phyloP scores from a whole-genome alignment of 1,140 invertebrate species.

The Drosophila sechellia region DNA sequence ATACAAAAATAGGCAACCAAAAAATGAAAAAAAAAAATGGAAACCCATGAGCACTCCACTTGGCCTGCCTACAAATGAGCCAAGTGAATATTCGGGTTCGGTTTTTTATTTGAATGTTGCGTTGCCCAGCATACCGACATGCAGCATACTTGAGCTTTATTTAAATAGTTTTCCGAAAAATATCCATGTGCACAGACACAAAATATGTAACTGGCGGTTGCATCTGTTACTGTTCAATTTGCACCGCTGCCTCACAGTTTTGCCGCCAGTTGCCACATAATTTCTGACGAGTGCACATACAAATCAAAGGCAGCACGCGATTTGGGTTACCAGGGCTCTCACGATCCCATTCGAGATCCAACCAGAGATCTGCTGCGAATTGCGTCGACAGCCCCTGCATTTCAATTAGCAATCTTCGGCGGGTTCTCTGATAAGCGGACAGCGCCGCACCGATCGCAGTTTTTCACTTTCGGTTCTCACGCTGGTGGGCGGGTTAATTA shows the following conservation, averaged over 20 bases:
- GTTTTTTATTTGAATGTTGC: constrained; percentile 46
- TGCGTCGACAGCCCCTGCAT: constrained; percentile 63
- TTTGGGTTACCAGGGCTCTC: constrained; percentile 69
- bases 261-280: constrained; percentile 50
- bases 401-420: constrained; percentile 55
- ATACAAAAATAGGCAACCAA: constrained; percentile 13
- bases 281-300: constrained; percentile 64
- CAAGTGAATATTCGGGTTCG: constrained; percentile 66
- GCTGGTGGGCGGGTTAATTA: constrained; percentile 27
- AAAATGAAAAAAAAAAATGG: constrained; percentile 17
- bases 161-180: constrained; percentile 58
- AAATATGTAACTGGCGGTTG: constrained; percentile 52
- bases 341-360: constrained; percentile 49
- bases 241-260: constrained; percentile 46
- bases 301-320: constrained; percentile 51
- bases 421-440: constrained; percentile 44
- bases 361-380: constrained; percentile 40
- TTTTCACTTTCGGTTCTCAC: constrained; percentile 61
- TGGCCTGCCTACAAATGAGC: constrained; percentile 72
- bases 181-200: constrained; percentile 2
- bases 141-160: constrained; percentile 59
- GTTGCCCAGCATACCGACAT: constrained; percentile 64
- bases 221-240: constrained; percentile 50
- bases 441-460: constrained; percentile 14
- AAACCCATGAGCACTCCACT: constrained; percentile 59